A percentile compares a stretch with the other conserved stretches of the same genome.
These are phyloP conservation scores for Coenonympha glycerion DNA, from an alignment of 2,888 invertebrate species.

Conservation along the genomic window DNA sequence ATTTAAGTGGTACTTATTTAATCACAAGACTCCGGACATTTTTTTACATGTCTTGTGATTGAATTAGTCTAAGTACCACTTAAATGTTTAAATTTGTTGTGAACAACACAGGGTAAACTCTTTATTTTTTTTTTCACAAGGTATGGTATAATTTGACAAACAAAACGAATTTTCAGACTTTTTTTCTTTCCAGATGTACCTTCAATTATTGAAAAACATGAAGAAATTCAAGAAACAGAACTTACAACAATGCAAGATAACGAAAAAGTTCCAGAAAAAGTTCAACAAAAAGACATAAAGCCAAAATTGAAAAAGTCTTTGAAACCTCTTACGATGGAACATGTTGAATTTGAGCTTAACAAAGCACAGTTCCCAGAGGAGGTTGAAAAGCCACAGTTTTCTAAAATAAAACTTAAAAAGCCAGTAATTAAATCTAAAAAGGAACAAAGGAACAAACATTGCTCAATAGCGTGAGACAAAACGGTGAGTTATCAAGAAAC, in stretches of 20 bases:
- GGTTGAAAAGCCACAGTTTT: constrained; percentile 76
- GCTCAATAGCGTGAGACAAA: constrained; percentile 75
- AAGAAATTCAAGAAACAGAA: constrained; percentile 29
- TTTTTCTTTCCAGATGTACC: constrained; percentile 2
- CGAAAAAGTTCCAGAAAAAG: constrained; percentile 23
- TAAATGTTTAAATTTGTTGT: no score
- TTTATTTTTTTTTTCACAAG: not conserved
- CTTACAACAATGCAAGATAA: constrained; percentile 28
- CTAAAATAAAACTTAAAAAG: constrained; percentile 81
- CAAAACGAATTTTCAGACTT: not conserved
- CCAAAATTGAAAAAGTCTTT: constrained; percentile 38
- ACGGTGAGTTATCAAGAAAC: constrained; percentile 81
- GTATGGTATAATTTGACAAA: not conserved
- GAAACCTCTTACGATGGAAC: constrained; percentile 76
- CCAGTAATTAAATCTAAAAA: constrained; percentile 65
- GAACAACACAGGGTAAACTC: no score
- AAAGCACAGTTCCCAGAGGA: constrained; percentile 78
- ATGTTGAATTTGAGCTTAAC: constrained; percentile 74
- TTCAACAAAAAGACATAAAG: not conserved
- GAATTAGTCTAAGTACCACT: no score
- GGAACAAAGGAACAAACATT: constrained; percentile 54
- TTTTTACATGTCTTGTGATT: no score
- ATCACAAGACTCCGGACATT: no score
- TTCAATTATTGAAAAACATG: not conserved
- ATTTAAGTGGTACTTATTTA: no score